Percentiles rank a stretch among this genome's conserved stretches.
These are phyloP conservation scores for Palythoa grandis DNA, from an alignment of 92 coral and sea anemone species.

Conservation along the genomic window DNA sequence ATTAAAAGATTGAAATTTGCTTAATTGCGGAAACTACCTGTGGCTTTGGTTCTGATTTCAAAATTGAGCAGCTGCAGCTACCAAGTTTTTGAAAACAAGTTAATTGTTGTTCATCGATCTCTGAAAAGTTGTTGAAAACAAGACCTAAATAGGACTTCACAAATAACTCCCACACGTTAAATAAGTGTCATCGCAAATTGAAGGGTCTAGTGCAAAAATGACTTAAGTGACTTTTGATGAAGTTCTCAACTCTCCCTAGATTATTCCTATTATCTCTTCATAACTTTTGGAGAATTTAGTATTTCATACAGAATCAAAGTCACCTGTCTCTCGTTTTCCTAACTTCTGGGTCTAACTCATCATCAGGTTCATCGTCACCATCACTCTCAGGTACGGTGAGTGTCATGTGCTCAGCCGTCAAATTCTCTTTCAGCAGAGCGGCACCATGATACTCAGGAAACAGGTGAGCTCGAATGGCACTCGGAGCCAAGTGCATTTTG, in stretches of 20 bases:
- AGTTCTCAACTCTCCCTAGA: too few species aligned
- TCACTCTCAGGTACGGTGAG: slow-evolving; percentile 59
- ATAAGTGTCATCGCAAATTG: background rate
- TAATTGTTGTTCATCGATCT: background rate
- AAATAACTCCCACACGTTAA: background rate
- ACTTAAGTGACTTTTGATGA: too few species aligned
- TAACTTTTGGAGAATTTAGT: too few species aligned
- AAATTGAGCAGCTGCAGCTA: background rate
- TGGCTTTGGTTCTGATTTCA: background rate
- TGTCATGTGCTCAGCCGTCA: slow-evolving; percentile 75
- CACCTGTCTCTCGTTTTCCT: slow-evolving; percentile 66
- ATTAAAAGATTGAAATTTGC: background rate
- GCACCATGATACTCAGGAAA: background rate
- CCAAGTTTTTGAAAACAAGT: background rate
- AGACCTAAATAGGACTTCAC: background rate
- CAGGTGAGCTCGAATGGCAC: background rate
- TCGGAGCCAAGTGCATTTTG: slow-evolving; percentile 91
- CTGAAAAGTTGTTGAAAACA: background rate
- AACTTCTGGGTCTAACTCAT: slow-evolving; percentile 64
- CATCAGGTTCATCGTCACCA: slow-evolving; percentile 72
- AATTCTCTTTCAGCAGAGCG: slow-evolving; percentile 61
- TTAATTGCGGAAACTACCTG: background rate
- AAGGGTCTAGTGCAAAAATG: too few species aligned
- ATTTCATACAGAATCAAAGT: too few species aligned
- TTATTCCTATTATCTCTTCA: too few species aligned